Conservation (phyloP, 2,797 vertebrate species). For the Hippocampus kuda region DNA sequence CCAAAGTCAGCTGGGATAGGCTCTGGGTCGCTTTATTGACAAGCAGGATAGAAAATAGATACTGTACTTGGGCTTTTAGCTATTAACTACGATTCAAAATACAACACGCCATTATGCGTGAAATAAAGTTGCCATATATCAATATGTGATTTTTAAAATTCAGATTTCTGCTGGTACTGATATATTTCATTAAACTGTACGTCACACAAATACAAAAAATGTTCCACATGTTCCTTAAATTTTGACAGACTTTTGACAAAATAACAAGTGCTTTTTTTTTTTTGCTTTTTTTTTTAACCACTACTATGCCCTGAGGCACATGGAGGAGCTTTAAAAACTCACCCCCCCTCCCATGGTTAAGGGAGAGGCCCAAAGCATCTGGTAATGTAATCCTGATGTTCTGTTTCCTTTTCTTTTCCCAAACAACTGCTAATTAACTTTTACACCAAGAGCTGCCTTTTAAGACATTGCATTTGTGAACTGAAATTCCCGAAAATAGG, state of each 20-base stretch:
- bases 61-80: background rate
- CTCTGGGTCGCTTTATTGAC: background rate
- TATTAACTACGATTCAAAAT: background rate
- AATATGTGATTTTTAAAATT: background rate
- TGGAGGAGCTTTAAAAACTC: background rate
- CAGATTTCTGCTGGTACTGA: background rate
- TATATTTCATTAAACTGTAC: background rate
- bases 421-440: background rate
- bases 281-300: no score
- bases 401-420: slow-evolving; percentile 6
- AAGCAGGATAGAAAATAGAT: background rate
- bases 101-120: background rate
- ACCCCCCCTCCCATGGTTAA: background rate
- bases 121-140: background rate
- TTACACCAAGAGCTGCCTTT: background rate
- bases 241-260: background rate
- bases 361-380: background rate
- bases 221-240: background rate
- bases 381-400: background rate
- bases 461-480: background rate
- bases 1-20: background rate
- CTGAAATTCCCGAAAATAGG: background rate
- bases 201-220: no score
- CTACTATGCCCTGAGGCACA: background rate
- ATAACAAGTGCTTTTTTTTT: background rate